Conservation (phyloP, 2,888 invertebrate genomes). For the Frankliniella intonsa region DNA sequence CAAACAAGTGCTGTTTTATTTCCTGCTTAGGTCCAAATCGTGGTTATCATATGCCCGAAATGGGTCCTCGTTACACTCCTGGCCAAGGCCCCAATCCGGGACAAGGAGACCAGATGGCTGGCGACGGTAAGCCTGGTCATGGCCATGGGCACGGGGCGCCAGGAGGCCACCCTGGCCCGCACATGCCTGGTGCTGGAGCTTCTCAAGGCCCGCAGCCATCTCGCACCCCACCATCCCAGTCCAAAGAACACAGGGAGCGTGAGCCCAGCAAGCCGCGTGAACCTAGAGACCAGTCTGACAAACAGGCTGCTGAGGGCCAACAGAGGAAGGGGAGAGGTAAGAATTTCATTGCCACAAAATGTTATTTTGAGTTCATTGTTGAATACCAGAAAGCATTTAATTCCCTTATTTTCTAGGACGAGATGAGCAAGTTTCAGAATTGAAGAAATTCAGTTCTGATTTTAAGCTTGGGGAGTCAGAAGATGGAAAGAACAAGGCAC, state of each 20-base stretch:
- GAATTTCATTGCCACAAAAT: neutral
- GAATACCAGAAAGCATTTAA: neutral
- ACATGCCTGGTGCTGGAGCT: neutral
- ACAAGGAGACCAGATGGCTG: neutral
- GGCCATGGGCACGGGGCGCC: neutral
- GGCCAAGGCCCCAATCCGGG: neutral
- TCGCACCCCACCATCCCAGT: neutral
- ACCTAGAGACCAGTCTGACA: neutral
- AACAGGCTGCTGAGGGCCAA: neutral
- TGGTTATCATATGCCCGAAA: neutral
- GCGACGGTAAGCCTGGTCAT: neutral
- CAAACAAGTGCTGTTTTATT: neutral
- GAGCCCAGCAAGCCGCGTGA: neutral
- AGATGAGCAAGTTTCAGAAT: slow-evolving; percentile 48
- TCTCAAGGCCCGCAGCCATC: neutral
- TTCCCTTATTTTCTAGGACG: slow-evolving; percentile 35
- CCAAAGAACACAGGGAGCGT: neutral
- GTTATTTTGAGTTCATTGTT: neutral
- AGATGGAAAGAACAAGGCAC: slow-evolving; percentile 32
- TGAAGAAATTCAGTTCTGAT: slow-evolving; percentile 74
- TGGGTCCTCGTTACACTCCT: neutral
- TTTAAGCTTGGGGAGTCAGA: slow-evolving; percentile 59
- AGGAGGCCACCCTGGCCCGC: neutral
- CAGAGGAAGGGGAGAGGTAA: slow-evolving; percentile 3
- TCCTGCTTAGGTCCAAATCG: neutral